These are phyloP conservation scores for Tuta absoluta DNA, from an alignment of 2,888 invertebrate species.

Conservation along the genomic window DNA sequence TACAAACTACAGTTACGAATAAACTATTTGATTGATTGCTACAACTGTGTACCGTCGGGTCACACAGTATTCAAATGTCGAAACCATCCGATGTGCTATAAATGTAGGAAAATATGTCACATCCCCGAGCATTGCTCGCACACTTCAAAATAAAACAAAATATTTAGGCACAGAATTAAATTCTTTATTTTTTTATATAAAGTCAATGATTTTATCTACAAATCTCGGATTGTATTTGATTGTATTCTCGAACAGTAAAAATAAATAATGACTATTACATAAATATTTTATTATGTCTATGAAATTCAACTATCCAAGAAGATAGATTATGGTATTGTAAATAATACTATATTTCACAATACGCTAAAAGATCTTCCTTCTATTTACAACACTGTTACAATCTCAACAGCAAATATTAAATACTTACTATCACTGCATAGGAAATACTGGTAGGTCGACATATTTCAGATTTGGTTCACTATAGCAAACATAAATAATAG, in stretches of 20 bases:
- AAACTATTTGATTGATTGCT: no score
- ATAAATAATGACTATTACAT: slow-evolving; percentile 6
- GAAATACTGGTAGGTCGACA: background rate
- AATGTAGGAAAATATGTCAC: no score
- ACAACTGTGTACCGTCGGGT: no score
- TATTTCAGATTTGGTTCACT: background rate
- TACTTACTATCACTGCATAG: slow-evolving; percentile 15
- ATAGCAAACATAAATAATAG: slow-evolving; percentile 1
- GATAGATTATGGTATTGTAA: slow-evolving; percentile 21
- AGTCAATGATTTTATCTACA: slow-evolving; percentile 10
- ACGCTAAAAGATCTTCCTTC: slow-evolving; percentile 1
- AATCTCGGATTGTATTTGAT: background rate
- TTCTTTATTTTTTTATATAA: slow-evolving; percentile 4
- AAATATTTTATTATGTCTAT: background rate
- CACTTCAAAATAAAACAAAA: background rate
- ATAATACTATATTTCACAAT: slow-evolving; percentile 25
- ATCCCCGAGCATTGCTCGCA: no score
- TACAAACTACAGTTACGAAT: no score
- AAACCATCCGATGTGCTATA: no score
- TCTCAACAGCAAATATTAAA: slow-evolving; percentile 21
- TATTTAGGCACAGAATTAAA: slow-evolving; percentile 4
- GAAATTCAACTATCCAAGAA: background rate
- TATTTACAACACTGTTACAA: slow-evolving; percentile 23
- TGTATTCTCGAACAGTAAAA: slow-evolving; percentile 10
- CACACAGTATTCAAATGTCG: no score